A percentile compares a stretch with the other conserved stretches of the same genome.
These are phyloP conservation scores for Standfussiana lucernea DNA, from an alignment of 2,888 invertebrate species.

Conservation along the genomic window DNA sequence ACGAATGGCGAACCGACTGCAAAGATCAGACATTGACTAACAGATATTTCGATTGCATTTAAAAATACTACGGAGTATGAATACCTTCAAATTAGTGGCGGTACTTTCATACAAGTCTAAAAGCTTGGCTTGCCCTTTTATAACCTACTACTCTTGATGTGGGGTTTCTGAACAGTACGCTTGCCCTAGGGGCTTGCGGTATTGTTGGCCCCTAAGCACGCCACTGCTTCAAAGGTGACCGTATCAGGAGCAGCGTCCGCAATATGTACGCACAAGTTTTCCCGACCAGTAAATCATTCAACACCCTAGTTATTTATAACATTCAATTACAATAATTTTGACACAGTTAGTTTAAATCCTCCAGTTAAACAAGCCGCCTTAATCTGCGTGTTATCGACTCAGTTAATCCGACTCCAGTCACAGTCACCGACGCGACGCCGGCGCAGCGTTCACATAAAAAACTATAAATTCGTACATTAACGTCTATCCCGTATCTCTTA, in stretches of 20 bases:
- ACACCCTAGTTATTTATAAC: slow-evolving; percentile 4
- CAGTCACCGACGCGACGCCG: slow-evolving; percentile 44
- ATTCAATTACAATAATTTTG: slow-evolving; percentile 32
- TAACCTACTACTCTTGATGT: background rate
- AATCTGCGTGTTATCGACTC: slow-evolving; percentile 57
- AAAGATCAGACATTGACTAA: background rate
- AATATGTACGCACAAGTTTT: background rate
- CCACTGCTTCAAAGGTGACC: background rate
- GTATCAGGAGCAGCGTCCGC: background rate
- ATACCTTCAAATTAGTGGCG: background rate
- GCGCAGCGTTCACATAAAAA: slow-evolving; percentile 56
- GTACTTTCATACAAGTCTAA: no score
- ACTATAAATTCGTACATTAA: slow-evolving; percentile 68
- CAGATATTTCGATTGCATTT: background rate
- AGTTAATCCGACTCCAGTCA: slow-evolving; percentile 46
- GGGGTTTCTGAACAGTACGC: background rate
- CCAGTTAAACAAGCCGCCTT: slow-evolving; percentile 32
- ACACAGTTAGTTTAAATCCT: slow-evolving; percentile 53
- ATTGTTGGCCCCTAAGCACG: no score
- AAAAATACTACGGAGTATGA: no score
- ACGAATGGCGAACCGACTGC: background rate
- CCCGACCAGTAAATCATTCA: background rate
- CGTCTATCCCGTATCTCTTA: slow-evolving; percentile 64
- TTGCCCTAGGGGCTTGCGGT: no score
- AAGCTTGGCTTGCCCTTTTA: no score